Base-by-base conservation (phyloP, 2,888 invertebrate species). In the Drosophila mercatorum region DNA sequence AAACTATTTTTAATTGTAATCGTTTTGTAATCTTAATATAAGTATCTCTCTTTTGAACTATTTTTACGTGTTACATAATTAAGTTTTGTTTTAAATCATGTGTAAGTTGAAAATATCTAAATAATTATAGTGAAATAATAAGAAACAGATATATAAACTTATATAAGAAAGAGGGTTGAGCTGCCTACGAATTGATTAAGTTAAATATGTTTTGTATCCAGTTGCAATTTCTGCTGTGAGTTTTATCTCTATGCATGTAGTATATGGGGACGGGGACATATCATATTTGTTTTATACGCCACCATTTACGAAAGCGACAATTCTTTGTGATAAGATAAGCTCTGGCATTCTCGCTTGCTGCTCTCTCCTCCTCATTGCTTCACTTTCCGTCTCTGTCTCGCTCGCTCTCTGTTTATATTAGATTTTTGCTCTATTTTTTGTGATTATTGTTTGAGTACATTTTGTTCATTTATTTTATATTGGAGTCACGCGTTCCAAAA, bases 271-370 rank as follows among this genome's bases (percentile, higher is more conserved):
- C 17, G 36, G 36, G 38, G 22, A 31, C 31, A 53, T 55, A 59
- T 43, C 53, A 52, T 72, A 66, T 64, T 62, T 51, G 47, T 65
- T 87, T 81, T 89, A 79, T 84, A 68, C 66, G 75, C 74, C 82
- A 75, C 80, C 82, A 84, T 87, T 87, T 87, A 84, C 57, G 66
- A 84, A 84, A 79, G 77, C 88, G 68, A 84, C 85, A 84, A 89
- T 36, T 57, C 76, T 64, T 78, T 52, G 47, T 56, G 84, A 84
- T 84, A 77, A 84, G 84, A 89, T 84, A 89, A 87, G 55, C 64
- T 41, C 53, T 40, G 10, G 57, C 46, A 73, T 67, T 62, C 72
- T 76, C 61, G 43, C 28, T 59, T 14, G 12, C 55, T 53, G 14
- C 40, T 38, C 58, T 70, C 7, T 75, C 65, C 75, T 22, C 36